Conservation (phyloP, 2,888 invertebrate genomes). For the Opisthograptis luteolata region DNA sequence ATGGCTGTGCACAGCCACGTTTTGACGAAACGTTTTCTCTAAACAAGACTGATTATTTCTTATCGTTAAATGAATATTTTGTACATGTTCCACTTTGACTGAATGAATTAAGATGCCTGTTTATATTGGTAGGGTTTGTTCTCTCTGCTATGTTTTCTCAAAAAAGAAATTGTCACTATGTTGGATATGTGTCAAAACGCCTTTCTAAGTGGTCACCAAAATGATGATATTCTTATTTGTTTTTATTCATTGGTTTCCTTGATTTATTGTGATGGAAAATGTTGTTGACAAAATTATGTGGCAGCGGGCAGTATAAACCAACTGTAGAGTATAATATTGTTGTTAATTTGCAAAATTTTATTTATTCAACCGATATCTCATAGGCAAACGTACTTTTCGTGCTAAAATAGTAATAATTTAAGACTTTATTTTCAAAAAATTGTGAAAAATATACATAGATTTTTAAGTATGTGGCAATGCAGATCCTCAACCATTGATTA, state of each 20-base stretch:
- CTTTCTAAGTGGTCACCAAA: conserved; percentile 82
- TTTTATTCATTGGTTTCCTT: conserved; percentile 71
- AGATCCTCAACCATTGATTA: conserved; percentile 80
- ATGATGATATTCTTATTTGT: conserved; percentile 71
- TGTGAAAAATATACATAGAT: conserved; percentile 83
- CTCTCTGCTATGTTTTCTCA: conserved; percentile 72
- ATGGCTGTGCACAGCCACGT: conserved; percentile 58
- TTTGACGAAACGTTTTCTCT: conserved; percentile 82
- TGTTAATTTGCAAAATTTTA: conserved; percentile 83
- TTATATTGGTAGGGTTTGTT: conserved; percentile 77
- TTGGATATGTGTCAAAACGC: conserved; percentile 83
- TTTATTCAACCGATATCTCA: conserved; percentile 76
- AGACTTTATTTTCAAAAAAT: conserved; percentile 75
- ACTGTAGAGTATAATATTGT: conserved; percentile 76
- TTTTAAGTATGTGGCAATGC: conserved; percentile 85
- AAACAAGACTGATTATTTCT: conserved; percentile 86
- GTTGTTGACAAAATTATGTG: conserved; percentile 81
- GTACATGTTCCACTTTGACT: conserved; percentile 82
- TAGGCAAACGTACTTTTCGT: conserved; percentile 74
- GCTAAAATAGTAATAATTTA: conserved; percentile 66
- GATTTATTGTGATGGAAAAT: conserved; percentile 80
- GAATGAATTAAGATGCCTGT: conserved; percentile 82
- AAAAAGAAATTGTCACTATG: conserved; percentile 78
- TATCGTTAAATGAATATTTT: conserved; percentile 83
- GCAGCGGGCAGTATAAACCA: conserved; percentile 76